Base-by-base conservation (phyloP, 2,888 invertebrate genomes). In the Cheilosia vulpina region DNA sequence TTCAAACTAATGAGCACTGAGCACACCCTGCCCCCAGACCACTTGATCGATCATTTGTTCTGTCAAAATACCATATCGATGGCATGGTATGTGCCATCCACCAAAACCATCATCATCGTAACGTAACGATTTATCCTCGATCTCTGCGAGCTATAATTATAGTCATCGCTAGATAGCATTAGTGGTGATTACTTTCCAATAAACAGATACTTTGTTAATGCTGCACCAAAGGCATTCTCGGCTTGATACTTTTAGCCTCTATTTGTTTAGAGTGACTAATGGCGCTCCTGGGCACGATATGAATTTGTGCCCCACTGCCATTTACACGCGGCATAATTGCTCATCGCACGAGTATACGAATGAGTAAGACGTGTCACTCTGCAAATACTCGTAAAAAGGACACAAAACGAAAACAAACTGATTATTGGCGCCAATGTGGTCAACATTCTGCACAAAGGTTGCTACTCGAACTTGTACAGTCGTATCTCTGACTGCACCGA, bases 261-360 rank as follows among this genome's bases (percentile, higher is more conserved):
- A 65, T 84, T 84, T 69, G 73, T 73, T 43, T 57, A 63, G 63
- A 68, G 27, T 83, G 83, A 79, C 68, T 84, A 75, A 84, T 79
- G 68, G 60, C 79, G 68, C 79, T 73, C 52, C 65, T 79, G 57
- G 73, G 63, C 65, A 63, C 62, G 38, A 68, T 38, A 43, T 57
- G 72, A 69, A 45, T 63, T 43, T 53, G 34, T 66, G 71, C 77
- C 60, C n/a, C 60, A 53, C 65, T 53, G 55, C 21, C 15, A 72
- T 55, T 72, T 72, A 72, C 66, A 34, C 72, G 58, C 65, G n/a
- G 65, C 68, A 55, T 65, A 69, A 76, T 71, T 72, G 82, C 57
- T 68, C 68, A 78, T 55, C 71, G 66, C 31, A 19, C 7, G 6
- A 7, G 27, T 27, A 7, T 9, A 9, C 31, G 9, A 7, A 31